Evolutionary conservation across 35 echinoderm and acorn worm species (phyloP), one percentile per base, ranked within the genome.

Genomic region (Ptychodera flava): DNA sequence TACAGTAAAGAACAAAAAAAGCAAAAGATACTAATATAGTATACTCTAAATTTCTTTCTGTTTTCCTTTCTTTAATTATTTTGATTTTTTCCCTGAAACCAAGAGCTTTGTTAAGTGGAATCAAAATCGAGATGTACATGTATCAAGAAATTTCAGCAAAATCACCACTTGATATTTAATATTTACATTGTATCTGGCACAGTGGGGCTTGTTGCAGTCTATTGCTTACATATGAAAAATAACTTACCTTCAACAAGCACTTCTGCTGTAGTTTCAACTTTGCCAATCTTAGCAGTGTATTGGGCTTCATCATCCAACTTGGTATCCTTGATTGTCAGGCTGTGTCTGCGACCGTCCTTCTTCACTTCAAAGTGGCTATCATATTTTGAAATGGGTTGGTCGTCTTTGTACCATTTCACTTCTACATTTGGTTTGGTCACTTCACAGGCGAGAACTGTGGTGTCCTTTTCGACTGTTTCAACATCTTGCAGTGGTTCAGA

Each of bases 231-330:
- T n/a, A n/a, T n/a, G n/a, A n/a, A n/a, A n/a, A n/a, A n/a, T n/a
- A n/a, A n/a, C 28, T 78, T 91, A 93, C 91, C 89, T 88, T 88
- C 86, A 81, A 94, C 86, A 79, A 38, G 84, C 33, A 94, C 79
- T 0, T 78, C 31, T 30, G 93, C 89, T 33, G 93, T 29, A 31
- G 89, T 88, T 38, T 78, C 52, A 64, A 84, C 86, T 31, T 88
- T 86, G 38, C 89, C 93, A 1, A 94, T 80, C 27, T 37, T 86
- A 91, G 80, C 84, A 22, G 83, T 88, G 80, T 94, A 94, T 1
- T 91, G 36, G 30, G 32, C 93, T 33, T 80, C 89, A 85, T 94
- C 93, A 81, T 94, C 93, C 27, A 81, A 31, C 15, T 83, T 91
- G 2, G 88, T 77, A 52, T 94, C 92, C 85, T 87, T 87, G 79